phyloP scores from a whole-genome alignment of 2,113 vertebrate genomes.

The Arvicanthis niloticus region DNA sequence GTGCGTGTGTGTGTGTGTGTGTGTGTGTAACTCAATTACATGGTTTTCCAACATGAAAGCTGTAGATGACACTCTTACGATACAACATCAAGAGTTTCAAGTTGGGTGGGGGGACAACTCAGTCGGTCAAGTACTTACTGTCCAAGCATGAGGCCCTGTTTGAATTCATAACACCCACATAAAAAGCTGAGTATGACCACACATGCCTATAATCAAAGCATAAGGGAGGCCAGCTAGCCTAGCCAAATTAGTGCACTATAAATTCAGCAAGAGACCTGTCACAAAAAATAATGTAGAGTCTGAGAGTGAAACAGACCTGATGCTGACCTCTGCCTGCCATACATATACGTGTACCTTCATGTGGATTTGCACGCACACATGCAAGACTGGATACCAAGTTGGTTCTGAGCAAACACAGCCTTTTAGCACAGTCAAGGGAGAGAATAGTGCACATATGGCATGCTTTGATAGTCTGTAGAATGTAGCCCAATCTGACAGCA shows the following conservation, averaged over 20 bases:
- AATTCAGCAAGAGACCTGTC: neutral
- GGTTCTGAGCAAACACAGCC: slow-evolving; percentile 27
- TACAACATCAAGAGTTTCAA: too few species aligned
- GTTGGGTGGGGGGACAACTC: neutral
- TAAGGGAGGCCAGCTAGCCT: neutral
- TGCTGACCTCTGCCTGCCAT: neutral
- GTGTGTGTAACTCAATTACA: neutral
- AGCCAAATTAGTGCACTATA: neutral
- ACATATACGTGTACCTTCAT: neutral
- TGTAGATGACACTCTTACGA: neutral
- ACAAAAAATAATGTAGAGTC: neutral
- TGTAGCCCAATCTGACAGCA: neutral
- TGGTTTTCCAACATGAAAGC: neutral
- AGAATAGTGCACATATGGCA: neutral
- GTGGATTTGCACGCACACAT: neutral
- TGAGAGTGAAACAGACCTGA: neutral
- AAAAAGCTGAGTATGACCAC: neutral
- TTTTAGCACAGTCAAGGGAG: slow-evolving; percentile 10
- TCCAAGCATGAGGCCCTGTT: neutral
- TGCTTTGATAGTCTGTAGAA: slow-evolving; percentile 30
- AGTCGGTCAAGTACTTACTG: neutral
- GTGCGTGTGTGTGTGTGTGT: neutral
- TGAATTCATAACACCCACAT: neutral
- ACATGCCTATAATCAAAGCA: neutral
- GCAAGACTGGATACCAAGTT: neutral